Evolutionary conservation across 92 coral and sea anemone genomes (phyloP), one percentile per base, ranked within the genome.

Genomic region (Siderastrea radians): DNA sequence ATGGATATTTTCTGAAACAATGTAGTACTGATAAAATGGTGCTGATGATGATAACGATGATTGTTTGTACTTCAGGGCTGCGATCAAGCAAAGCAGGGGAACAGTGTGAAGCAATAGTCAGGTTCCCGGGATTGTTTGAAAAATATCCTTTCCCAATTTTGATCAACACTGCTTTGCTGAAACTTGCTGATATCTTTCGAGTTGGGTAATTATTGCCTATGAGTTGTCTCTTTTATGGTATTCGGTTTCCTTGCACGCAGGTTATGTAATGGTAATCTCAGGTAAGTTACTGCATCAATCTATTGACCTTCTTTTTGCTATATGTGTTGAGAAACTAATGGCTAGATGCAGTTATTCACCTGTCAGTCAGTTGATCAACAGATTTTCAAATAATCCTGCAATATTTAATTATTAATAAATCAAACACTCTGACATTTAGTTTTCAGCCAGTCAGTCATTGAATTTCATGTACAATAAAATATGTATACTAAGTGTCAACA

Each of bases 61-160:
- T 61, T 26, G 45, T 81, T 75, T 45, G 5, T 77, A 83, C 61
- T 75, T 16, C 82, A 97, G 99, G 99, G 9, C 82, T 97, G 74
- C 90, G 99, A 69, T 94, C 98, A 55, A 85, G 98, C 38, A 97
- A 97, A 72, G 90, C 93, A n/a, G 99, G 99, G 49, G 99, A 97
- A 17, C 99, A 97, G 67, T 97, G 99, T 84, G 99, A 97, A 65
- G 97, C 99, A 14, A 97, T 97, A 48, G 99, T 97, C 58, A 86
- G 98, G 64, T 92, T 97, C 52, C 99, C 99, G n/a, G 87, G 94
- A 68, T 86, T 97, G 86, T 97, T 97, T 94, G 99, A 97, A 87
- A 92, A 96, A 89, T 95, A 92, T 83, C 99, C 99, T 1, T 92
- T 97, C 45, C 99, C 99, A 70, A 97, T 97, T 80, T 75, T 97